Evolutionary conservation across 2,888 invertebrate genomes (phyloP).

Genomic region (Aelia acuminata): DNA sequence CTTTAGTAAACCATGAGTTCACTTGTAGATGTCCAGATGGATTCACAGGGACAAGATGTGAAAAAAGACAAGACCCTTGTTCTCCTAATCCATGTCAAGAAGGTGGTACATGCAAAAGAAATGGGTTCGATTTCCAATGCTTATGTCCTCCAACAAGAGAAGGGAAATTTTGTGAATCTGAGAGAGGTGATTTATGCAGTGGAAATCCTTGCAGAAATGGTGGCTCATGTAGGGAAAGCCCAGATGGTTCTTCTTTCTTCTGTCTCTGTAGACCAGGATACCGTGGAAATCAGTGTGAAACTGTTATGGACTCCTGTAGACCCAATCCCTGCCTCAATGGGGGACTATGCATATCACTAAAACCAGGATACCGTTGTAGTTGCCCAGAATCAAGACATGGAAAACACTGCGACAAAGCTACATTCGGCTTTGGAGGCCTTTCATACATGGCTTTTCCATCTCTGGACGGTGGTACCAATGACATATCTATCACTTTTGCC

Average conservation of each 20-base stretch:
- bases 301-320: conserved; percentile 88
- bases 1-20: conserved; percentile 83
- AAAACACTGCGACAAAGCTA: conserved; percentile 90
- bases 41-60: conserved; percentile 86
- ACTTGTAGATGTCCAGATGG: conserved; percentile 87
- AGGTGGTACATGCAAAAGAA: conserved; percentile 86
- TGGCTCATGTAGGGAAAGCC: conserved; percentile 90
- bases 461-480: conserved; percentile 89
- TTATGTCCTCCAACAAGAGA: conserved; percentile 83
- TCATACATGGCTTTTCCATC: conserved; percentile 92
- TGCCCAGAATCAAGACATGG: conserved; percentile 93
- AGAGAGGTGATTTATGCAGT: conserved; percentile 87
- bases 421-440: conserved; percentile 89
- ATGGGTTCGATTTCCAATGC: conserved; percentile 85
- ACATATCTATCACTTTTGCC: conserved; percentile 91
- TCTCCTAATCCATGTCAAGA: conserved; percentile 89
- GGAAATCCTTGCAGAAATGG: conserved; percentile 91
- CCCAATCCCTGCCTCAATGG: conserved; percentile 94
- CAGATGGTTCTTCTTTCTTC: conserved; percentile 90
- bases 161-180: conserved; percentile 87
- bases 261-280: conserved; percentile 93
- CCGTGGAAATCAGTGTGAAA: conserved; percentile 91
- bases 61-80: conserved; percentile 91
- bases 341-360: conserved; percentile 89
- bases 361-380: conserved; percentile 83